Base-by-base conservation (phyloP, 2,888 invertebrate genomes). In the Barypeithes pellucidus region DNA sequence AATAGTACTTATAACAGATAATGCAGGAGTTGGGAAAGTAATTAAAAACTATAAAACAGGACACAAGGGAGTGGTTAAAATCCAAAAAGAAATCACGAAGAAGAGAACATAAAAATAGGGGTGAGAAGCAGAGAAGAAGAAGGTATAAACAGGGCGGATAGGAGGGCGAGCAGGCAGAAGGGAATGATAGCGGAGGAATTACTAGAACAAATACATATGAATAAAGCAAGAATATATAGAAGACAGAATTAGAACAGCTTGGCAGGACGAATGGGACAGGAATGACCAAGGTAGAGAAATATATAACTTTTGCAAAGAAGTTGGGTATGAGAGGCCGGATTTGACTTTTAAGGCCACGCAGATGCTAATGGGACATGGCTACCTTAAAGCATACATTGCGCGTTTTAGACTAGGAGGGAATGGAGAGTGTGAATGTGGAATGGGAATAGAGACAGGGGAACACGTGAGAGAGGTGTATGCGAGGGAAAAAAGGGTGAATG, bases 401-500 rank as follows among this genome's bases (percentile, higher is more conserved):
- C 11, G 45, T 18, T 24, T 63, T 12, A 9, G 39, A n/a, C 2
- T 2, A 33, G 50, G 9, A 50, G 63, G 1, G 29, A 22, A 20
- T n/a, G n/a, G n/a, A n/a, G n/a, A n/a, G n/a, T 45, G 63, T 22
- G 47, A 29, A 16, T 63, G 45, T 14, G 63, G 45, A 2, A 24
- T 5, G 3, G 65, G 24, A 9, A 16, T 47, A 47, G 65, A 63
- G 22, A 29, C 18, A 22, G 12, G n/a, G 47, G 3, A 3, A 4
- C 45, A 63, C 22, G 50, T 63, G 11, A 50, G 45, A 47, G 65
- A 47, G 9, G 36, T 2, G 4, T 61, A 41, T 61, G 18, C 8
- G 39, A 8, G 0, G 14, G 61, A 12, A 12, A 16, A n/a, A 39
- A 61, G 61, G 41, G 7, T 29, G 29, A 7, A 2, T 2, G n/a